These are phyloP conservation scores for Triplophysa rosa DNA, from an alignment of 2,113 vertebrate species.

Conservation along the genomic window DNA sequence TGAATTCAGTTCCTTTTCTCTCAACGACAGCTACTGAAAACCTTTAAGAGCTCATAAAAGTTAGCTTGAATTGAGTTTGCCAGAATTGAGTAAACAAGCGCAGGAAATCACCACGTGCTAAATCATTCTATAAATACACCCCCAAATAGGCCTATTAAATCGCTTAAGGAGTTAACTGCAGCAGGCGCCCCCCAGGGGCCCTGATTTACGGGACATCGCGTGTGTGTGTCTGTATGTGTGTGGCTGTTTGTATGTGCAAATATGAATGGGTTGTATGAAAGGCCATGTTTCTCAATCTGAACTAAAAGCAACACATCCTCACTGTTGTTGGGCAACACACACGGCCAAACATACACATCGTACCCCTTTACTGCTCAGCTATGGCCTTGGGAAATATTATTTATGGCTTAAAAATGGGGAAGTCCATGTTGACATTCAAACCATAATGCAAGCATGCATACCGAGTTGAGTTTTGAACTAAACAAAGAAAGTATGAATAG, in stretches of 20 bases:
- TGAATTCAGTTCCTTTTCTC: constrained; percentile 3
- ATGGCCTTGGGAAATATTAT: constrained; percentile 8
- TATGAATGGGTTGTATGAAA: background rate
- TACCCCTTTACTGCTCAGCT: background rate
- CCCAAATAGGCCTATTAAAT: constrained; percentile 40
- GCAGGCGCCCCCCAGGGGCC: constrained; percentile 24
- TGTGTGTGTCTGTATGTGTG: constrained; percentile 25
- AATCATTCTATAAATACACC: constrained; percentile 45
- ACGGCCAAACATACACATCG: background rate
- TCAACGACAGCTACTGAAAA: constrained; percentile 8
- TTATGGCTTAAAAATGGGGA: constrained; percentile 21
- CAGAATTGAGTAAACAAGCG: constrained; percentile 18
- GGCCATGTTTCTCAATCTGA: background rate
- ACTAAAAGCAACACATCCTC: background rate
- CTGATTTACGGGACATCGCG: constrained; percentile 37
- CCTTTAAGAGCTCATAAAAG: constrained; percentile 19
- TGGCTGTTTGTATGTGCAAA: constrained; percentile 1
- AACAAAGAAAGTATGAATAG: too few relatives aligned
- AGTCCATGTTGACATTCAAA: background rate
- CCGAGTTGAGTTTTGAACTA: too few relatives aligned
- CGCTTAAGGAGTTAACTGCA: constrained; percentile 39
- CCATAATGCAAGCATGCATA: background rate
- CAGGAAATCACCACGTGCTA: constrained; percentile 39
- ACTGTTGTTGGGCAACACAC: background rate
- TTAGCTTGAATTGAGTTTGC: background rate